A percentile compares a stretch with the other conserved stretches of the same genome.
Conservation (phyloP, 2,113 vertebrate genomes). For the Mastomys natalensis region DNA sequence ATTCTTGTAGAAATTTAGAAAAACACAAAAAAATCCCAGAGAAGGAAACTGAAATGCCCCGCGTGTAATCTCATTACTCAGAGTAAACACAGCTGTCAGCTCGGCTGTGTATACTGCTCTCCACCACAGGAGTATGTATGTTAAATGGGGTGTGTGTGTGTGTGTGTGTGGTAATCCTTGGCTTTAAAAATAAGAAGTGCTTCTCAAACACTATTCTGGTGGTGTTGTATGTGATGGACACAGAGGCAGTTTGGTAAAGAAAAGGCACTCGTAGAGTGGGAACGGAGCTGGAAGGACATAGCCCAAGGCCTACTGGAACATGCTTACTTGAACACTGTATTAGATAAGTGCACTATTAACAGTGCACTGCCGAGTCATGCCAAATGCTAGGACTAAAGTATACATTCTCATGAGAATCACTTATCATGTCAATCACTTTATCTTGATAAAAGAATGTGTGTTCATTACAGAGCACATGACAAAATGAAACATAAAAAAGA, state of each 20-base stretch:
- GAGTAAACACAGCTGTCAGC: not conserved
- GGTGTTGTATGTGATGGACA: not conserved
- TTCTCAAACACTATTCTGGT: not conserved
- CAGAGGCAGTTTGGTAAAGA: not conserved
- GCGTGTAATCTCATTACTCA: not conserved
- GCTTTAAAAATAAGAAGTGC: constrained; percentile 7
- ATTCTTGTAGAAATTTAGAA: constrained; percentile 45
- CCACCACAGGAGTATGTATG: not conserved
- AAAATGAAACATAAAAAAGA: not conserved
- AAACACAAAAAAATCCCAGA: not conserved
- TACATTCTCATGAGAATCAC: not conserved
- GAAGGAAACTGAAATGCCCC: constrained; percentile 11
- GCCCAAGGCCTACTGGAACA: not conserved
- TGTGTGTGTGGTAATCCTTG: not conserved
- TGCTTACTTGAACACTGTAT: not conserved
- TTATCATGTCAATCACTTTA: not conserved
- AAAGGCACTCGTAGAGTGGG: too few species aligned
- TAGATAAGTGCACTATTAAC: not conserved
- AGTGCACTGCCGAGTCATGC: not conserved
- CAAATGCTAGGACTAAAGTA: constrained; percentile 9
- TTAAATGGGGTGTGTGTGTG: not conserved
- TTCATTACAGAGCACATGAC: not conserved
- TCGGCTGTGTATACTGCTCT: not conserved
- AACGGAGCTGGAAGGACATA: too few species aligned
- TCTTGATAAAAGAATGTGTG: not conserved